A percentile compares a stretch with the other conserved stretches of the same genome.
Conservation (phyloP, 1,140 invertebrate species). For the Lethrus apterus region DNA sequence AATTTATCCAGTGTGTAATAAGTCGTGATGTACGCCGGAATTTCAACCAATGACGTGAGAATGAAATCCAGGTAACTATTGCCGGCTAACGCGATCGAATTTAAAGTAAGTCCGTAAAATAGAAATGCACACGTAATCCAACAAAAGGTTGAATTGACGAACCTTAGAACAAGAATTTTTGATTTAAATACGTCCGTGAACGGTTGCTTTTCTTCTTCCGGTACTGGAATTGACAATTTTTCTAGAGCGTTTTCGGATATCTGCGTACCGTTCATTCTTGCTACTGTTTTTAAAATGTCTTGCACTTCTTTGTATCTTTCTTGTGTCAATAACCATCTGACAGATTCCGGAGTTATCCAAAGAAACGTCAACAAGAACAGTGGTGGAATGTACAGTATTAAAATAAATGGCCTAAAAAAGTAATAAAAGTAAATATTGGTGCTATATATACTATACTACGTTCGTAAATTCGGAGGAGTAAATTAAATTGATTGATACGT, state of each 20-base stretch:
- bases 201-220: constrained; percentile 33
- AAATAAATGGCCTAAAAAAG: constrained; percentile 44
- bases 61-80: constrained; percentile 64
- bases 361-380: constrained; percentile 31
- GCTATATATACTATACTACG: too few relatives aligned
- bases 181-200: constrained; percentile 49
- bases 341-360: constrained; percentile 45
- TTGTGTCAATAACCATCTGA: constrained; percentile 45
- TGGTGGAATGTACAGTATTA: constrained; percentile 30
- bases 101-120: constrained; percentile 75
- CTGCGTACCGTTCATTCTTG: constrained; percentile 54
- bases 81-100: constrained; percentile 67
- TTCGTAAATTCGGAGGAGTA: too few relatives aligned
- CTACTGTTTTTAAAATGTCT: constrained; percentile 36
- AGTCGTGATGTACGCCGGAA: constrained; percentile 61
- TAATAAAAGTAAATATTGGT: constrained; percentile 11
- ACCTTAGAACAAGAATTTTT: constrained; percentile 50
- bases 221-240: constrained; percentile 22
- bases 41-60: constrained; percentile 60
- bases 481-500: too few relatives aligned
- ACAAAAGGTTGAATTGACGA: constrained; percentile 57
- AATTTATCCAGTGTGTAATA: constrained; percentile 56
- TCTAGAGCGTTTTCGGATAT: constrained; percentile 49
- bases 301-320: constrained; percentile 46
- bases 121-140: constrained; percentile 65